Evolutionary conservation across 2,113 vertebrate genomes (phyloP), one percentile per base, ranked within the genome.

Genomic region (Gymnocephalus cernua): DNA sequence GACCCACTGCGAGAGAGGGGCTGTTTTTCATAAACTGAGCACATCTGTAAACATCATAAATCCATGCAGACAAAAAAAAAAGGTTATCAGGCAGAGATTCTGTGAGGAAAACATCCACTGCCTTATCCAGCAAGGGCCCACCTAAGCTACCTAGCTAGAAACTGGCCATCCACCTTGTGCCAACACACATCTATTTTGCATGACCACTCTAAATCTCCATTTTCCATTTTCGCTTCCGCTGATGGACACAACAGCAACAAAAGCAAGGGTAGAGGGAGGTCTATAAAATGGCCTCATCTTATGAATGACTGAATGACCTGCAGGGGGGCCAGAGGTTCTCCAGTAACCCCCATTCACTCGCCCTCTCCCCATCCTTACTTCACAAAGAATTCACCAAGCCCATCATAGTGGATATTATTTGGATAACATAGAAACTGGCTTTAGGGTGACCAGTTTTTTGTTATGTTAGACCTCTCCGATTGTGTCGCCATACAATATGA

Each of bases 41-140:
- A 92, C 92, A 93, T 92, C 91, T 93, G 92, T 93, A 92, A 92
- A 93, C 87, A 91, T 87, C 85, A 86, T 64, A 73, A 82, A 91
- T 79, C 82, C 57, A 68, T 44, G 16, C 68, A 61, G 65, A 79
- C 59, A 76, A 59, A 80, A 32, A 80, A 32, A 32, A 74, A 63
- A 68, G 68, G 79, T 79, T 83, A 88, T 84, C 75, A 63, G 69
- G 57, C 7, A 38, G 27, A 18, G 59, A 56, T 77, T 68, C 44
- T 57, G 15, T 29, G 12, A 68, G 16, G 48, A 63, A 88, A 83
- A 48, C 29, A 63, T 50, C 23, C 4, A 35, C 25, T 35, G 63
- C 5, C 47, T 57, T 50, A 16, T 69, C 58, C 27, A 66, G 4
- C 2, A 4, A 59, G 25, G 50, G 23, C 27, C 19, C 27, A n/a